Evolutionary conservation across 2,113 vertebrate species (phyloP).

Genomic region (Solea solea): DNA sequence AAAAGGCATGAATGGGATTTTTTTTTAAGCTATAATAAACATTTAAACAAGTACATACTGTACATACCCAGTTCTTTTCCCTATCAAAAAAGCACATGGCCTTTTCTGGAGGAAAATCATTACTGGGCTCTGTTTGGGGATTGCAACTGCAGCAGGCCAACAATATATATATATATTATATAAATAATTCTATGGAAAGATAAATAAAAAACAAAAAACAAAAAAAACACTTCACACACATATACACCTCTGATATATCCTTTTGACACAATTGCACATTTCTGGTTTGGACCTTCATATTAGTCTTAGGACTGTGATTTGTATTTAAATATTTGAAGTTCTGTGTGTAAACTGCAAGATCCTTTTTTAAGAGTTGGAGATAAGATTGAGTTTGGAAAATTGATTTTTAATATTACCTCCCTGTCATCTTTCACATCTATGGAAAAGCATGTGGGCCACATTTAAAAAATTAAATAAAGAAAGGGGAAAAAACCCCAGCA

Average conservation of each 20-base stretch:
- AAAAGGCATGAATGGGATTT: conserved; percentile 40
- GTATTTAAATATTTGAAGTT: conserved; percentile 15
- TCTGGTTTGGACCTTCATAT: conserved; percentile 24
- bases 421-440: neutral
- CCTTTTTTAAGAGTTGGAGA: conserved; percentile 1
- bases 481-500: too few relatives aligned
- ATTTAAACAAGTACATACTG: conserved; percentile 39
- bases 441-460: too few relatives aligned
- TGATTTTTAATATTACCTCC: neutral
- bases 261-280: conserved; percentile 19
- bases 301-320: neutral
- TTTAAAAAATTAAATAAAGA: too few relatives aligned
- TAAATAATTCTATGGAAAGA: conserved; percentile 44
- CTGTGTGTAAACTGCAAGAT: conserved; percentile 1
- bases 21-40: conserved; percentile 22
- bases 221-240: conserved; percentile 31
- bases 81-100: conserved; percentile 6
- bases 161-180: conserved; percentile 35
- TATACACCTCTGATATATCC: neutral
- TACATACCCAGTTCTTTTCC: conserved; percentile 52
- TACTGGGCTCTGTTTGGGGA: conserved; percentile 32
- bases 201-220: neutral
- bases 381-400: conserved; percentile 1
- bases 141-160: conserved; percentile 37
- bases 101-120: conserved; percentile 52